Evolutionary conservation across 2,113 vertebrate genomes (phyloP).

Genomic region (Ondatra zibethicus): DNA sequence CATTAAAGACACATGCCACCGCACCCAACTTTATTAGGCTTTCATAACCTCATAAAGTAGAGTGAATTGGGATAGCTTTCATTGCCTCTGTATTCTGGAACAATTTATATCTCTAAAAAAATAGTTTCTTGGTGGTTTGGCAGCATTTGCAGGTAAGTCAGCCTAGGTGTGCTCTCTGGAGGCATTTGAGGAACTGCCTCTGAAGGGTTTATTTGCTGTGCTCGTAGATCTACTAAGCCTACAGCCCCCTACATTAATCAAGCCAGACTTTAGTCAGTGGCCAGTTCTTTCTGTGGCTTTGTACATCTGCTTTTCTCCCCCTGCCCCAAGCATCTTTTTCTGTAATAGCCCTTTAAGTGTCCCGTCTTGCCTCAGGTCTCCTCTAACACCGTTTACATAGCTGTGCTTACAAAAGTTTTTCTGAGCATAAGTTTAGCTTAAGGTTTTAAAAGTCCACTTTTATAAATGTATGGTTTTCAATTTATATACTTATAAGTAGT

Average conservation of each 20-base stretch:
- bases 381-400: not conserved
- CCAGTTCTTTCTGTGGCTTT: not conserved
- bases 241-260: not conserved
- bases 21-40: not conserved
- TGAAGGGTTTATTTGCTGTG: not conserved
- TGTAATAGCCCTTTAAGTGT: slow-evolving; percentile 4
- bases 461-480: not conserved
- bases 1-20: not conserved
- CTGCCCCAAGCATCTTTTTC: not conserved
- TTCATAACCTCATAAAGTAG: not conserved
- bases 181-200: not conserved
- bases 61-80: not conserved
- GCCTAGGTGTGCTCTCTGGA: not conserved
- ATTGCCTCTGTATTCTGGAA: slow-evolving; percentile 18
- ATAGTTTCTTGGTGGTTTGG: not conserved
- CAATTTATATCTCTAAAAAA: slow-evolving; percentile 38
- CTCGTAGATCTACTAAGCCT: not conserved
- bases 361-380: not conserved
- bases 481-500: slow-evolving; percentile 39
- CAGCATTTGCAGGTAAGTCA: not conserved
- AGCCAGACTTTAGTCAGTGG: not conserved
- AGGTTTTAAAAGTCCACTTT: not conserved
- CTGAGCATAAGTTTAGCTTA: slow-evolving; percentile 35
- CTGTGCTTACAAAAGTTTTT: slow-evolving; percentile 34
- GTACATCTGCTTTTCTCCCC: not conserved